Conservation (phyloP, 2,888 invertebrate genomes). For the Mellilla xanthometata region DNA sequence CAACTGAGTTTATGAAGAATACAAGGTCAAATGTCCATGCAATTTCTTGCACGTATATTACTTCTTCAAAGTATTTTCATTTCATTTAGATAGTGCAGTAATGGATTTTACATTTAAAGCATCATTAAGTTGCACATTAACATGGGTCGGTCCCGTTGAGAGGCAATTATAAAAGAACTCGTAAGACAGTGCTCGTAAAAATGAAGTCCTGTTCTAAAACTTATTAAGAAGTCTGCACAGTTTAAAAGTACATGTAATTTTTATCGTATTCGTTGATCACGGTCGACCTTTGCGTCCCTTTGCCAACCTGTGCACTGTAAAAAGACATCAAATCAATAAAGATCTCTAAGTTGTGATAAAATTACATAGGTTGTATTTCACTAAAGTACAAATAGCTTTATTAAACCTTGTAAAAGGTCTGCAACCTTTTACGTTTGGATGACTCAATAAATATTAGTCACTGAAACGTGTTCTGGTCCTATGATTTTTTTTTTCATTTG, state of each 20-base stretch:
- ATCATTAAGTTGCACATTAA: conserved; percentile 78
- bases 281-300: conserved; percentile 41
- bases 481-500: too few relatives aligned
- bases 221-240: conserved; percentile 75
- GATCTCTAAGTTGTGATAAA: too few relatives aligned
- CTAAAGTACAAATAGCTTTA: too few relatives aligned
- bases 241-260: conserved; percentile 57
- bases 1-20: too few relatives aligned
- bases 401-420: too few relatives aligned
- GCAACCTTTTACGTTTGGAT: too few relatives aligned
- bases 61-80: conserved; percentile 47
- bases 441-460: too few relatives aligned
- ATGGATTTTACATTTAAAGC: conserved; percentile 79
- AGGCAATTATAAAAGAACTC: conserved; percentile 79
- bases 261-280: conserved; percentile 59
- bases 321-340: conserved; percentile 28
- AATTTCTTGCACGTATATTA: conserved; percentile 37
- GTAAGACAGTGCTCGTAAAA: conserved; percentile 74
- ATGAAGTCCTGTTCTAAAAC: conserved; percentile 73
- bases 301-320: conserved; percentile 35
- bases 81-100: conserved; percentile 70
- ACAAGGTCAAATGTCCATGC: conserved; percentile 12
- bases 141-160: conserved; percentile 64
- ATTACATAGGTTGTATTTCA: conserved; percentile 4
- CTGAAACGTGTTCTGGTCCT: too few relatives aligned